A percentile compares a stretch with the other conserved stretches of the same genome.
Evolutionary conservation across 2,888 invertebrate species (phyloP).

Genomic region (Acholoe squamosa): DNA sequence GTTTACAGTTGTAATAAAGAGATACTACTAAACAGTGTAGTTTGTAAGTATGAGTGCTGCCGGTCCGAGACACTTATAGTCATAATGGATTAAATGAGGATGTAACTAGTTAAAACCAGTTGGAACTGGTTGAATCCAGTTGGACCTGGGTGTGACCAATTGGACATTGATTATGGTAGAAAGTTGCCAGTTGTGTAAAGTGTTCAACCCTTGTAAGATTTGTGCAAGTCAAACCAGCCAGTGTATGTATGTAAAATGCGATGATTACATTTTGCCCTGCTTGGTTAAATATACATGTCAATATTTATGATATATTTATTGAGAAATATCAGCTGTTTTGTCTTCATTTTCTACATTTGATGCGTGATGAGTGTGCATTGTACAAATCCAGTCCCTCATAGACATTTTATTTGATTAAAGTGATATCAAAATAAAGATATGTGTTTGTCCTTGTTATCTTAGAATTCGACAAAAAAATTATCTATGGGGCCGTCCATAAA

Average conservation of each 20-base stretch:
- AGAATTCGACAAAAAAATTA: no score
- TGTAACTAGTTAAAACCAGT: not conserved
- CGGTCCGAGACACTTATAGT: not conserved
- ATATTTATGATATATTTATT: conserved; percentile 63
- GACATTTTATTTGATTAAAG: conserved; percentile 62
- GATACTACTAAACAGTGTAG: conserved; percentile 39
- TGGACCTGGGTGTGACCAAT: not conserved
- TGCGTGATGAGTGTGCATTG: conserved; percentile 61
- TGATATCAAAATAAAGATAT: conserved; percentile 43
- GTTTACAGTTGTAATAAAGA: conserved; percentile 4
- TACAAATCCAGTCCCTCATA: conserved; percentile 62
- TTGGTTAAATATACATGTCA: conserved; percentile 58
- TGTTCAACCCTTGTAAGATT: conserved; percentile 42
- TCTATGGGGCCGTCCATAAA: no score
- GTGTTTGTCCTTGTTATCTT: not conserved
- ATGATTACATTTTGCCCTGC: conserved; percentile 50
- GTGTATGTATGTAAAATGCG: conserved; percentile 48
- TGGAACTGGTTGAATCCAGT: not conserved
- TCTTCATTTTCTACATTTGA: conserved; percentile 61
- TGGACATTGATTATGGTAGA: not conserved
- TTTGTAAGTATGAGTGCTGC: conserved; percentile 54
- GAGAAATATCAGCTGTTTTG: conserved; percentile 52
- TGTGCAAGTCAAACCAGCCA: conserved; percentile 47
- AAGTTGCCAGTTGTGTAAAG: conserved; percentile 34
- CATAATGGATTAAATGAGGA: not conserved